Conservation (phyloP, 2,888 invertebrate species). For the Tipula confusa region DNA sequence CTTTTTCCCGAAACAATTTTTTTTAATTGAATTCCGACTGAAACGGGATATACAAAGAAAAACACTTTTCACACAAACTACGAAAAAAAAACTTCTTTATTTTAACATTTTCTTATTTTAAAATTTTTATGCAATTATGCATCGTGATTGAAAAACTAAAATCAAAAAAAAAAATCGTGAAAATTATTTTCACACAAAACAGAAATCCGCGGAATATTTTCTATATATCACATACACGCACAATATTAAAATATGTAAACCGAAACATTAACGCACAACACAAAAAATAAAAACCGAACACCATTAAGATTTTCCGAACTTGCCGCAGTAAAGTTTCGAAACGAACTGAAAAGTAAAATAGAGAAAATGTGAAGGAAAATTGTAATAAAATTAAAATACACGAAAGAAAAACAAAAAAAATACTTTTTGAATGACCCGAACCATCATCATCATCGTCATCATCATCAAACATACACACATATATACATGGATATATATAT, state of each 20-base stretch:
- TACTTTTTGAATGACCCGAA: not conserved
- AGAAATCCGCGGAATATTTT: not conserved
- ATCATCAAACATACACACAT: not conserved
- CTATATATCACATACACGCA: not conserved
- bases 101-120: not conserved
- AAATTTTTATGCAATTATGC: not conserved
- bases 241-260: not conserved
- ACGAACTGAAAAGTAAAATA: slow-evolving; percentile 9
- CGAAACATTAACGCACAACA: not conserved
- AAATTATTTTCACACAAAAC: not conserved
- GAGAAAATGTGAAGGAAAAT: not conserved
- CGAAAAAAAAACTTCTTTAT: not conserved
- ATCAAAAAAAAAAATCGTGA: not conserved
- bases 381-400: slow-evolving; percentile 3
- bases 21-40: not conserved
- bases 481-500: too few relatives aligned
- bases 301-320: not conserved
- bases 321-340: not conserved
- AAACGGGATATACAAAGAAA: not conserved
- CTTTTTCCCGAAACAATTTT: not conserved
- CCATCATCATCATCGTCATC: not conserved
- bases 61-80: not conserved
- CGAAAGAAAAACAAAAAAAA: not conserved
- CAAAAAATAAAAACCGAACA: not conserved
- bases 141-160: too few relatives aligned